Evolutionary conservation across 2,113 vertebrate species (phyloP).

Genomic region (Amblyopsis rosae): DNA sequence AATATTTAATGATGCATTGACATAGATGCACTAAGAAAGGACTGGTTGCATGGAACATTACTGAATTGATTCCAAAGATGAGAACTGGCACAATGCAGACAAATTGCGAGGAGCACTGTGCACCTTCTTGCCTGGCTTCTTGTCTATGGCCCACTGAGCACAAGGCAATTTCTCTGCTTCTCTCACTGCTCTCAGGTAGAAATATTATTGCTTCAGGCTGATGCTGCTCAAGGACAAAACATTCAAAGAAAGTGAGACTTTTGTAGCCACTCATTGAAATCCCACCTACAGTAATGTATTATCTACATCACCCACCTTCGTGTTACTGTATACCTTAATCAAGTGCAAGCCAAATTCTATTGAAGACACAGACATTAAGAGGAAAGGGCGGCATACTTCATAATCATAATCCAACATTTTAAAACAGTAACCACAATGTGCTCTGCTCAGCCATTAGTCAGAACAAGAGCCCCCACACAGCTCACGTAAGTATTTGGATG

Average conservation of each 20-base stretch:
- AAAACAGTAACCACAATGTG: neutral
- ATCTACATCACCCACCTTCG: constrained; percentile 6
- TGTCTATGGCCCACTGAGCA: constrained; percentile 25
- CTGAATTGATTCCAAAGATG: constrained; percentile 18
- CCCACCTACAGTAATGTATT: neutral
- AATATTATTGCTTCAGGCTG: constrained; percentile 43
- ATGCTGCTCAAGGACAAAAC: constrained; percentile 44
- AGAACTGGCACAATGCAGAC: constrained; percentile 16
- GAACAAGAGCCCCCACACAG: neutral
- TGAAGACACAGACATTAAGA: neutral
- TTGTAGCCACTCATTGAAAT: constrained; percentile 19
- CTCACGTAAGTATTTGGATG: constrained; percentile 22
- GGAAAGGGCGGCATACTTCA: neutral
- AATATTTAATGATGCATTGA: constrained; percentile 1
- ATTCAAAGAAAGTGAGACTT: constrained; percentile 21
- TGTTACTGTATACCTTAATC: constrained; percentile 10
- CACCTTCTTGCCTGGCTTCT: constrained; percentile 3
- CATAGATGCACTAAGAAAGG: constrained; percentile 6
- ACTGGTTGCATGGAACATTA: neutral
- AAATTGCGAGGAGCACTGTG: constrained; percentile 1
- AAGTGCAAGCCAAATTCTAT: constrained; percentile 13
- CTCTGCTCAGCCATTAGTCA: neutral
- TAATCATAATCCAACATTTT: neutral
- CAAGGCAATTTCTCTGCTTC: constrained; percentile 37
- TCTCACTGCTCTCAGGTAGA: constrained; percentile 21